These are phyloP conservation scores for Argyra leucocephala DNA, from an alignment of 2,888 invertebrate genomes.

Conservation along the genomic window DNA sequence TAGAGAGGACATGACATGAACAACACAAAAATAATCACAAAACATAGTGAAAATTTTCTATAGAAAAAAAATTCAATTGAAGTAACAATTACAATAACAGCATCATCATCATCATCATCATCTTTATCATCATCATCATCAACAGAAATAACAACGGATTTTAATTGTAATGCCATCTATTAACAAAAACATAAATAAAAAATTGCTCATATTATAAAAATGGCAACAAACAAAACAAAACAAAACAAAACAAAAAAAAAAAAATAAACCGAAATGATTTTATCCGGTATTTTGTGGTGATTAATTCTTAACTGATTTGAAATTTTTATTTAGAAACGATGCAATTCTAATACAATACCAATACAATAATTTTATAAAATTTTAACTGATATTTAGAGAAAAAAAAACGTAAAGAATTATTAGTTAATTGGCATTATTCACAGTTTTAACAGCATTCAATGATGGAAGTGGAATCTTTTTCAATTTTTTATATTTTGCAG, in stretches of 20 bases:
- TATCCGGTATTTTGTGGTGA: conserved; percentile 6
- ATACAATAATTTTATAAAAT: neutral
- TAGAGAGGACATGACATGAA: neutral
- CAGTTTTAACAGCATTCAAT: too few relatives aligned
- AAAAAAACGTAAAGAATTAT: too few relatives aligned
- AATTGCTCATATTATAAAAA: neutral
- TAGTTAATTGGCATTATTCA: too few relatives aligned
- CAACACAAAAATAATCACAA: neutral
- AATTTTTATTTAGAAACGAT: neutral
- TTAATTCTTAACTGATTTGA: neutral
- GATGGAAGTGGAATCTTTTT: too few relatives aligned
- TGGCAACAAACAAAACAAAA: neutral
- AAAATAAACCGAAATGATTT: neutral
- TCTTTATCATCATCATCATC: neutral
- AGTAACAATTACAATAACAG: neutral
- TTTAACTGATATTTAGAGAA: too few relatives aligned
- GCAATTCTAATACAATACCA: neutral
- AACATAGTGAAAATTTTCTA: too few relatives aligned
- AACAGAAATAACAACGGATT: neutral
- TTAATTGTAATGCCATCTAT: conserved; percentile 6
- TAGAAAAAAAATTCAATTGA: neutral
- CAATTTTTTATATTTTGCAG: too few relatives aligned
- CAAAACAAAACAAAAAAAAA: neutral
- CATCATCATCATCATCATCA: neutral
- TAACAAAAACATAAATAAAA: neutral